These are phyloP conservation scores for Globicephala melas DNA, from an alignment of 2,113 vertebrate species.

Conservation along the genomic window DNA sequence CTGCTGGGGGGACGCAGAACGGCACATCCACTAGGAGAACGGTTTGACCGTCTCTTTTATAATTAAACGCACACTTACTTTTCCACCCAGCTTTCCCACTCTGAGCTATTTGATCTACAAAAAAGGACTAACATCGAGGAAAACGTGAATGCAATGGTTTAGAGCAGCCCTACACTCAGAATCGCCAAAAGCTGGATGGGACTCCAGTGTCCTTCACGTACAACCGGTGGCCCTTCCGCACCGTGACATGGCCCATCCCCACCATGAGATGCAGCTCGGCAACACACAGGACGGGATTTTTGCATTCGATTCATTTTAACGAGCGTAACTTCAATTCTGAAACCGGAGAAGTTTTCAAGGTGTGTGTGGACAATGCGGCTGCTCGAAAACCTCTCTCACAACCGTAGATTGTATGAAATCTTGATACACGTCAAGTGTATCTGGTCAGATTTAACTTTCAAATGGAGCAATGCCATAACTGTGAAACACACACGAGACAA, in stretches of 20 bases:
- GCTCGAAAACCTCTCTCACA: background rate
- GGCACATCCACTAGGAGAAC: background rate
- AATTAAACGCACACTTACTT: background rate
- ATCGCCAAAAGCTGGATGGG: too few relatives aligned
- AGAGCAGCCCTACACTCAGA: background rate
- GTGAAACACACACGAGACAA: background rate
- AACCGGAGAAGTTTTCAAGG: background rate
- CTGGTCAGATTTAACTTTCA: background rate
- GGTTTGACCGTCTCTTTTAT: accelerated
- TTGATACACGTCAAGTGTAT: accelerated
- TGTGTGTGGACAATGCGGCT: background rate
- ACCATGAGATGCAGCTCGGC: accelerated
- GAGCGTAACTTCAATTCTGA: background rate
- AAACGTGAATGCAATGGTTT: background rate
- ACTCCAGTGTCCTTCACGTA: accelerated
- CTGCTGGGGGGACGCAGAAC: background rate
- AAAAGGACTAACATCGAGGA: background rate
- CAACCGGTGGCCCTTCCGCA: background rate
- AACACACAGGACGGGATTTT: background rate
- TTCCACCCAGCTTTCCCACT: background rate
- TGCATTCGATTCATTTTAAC: too few relatives aligned
- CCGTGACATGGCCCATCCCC: background rate
- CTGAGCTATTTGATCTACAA: background rate
- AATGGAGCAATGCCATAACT: background rate
- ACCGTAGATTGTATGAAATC: accelerated